Percentiles rank a stretch among this genome's conserved stretches.
These are phyloP conservation scores for Sialia sialis DNA, from an alignment of 2,113 vertebrate genomes.

Conservation along the genomic window DNA sequence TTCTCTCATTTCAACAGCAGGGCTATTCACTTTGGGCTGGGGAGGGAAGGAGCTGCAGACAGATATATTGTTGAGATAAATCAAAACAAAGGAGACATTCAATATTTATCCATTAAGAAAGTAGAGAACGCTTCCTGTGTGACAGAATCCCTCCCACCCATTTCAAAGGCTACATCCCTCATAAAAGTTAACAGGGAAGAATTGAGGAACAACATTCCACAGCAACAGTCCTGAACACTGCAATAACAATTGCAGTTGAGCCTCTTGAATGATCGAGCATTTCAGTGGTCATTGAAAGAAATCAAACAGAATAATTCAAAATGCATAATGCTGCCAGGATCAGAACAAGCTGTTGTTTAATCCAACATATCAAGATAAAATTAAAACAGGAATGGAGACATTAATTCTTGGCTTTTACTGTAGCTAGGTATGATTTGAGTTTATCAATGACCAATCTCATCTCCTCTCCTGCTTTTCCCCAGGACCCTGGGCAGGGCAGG, in stretches of 20 bases:
- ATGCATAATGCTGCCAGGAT: not conserved
- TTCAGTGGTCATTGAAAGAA: not conserved
- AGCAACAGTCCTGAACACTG: not conserved
- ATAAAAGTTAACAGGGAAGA: not conserved
- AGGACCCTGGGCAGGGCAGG: not conserved
- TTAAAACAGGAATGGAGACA: not conserved
- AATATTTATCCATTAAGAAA: not conserved
- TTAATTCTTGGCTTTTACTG: not conserved
- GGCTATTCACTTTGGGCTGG: not conserved
- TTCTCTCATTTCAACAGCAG: conserved; percentile 28
- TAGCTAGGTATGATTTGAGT: not conserved
- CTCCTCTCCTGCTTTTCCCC: not conserved
- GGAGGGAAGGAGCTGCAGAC: not conserved
- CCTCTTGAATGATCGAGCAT: not conserved
- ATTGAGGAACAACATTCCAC: not conserved
- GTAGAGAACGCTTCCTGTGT: not conserved
- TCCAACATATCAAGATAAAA: not conserved
- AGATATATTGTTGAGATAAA: not conserved
- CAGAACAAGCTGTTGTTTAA: not conserved
- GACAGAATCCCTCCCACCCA: not conserved
- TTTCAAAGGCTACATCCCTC: not conserved
- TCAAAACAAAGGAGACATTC: not conserved
- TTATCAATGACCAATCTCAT: not conserved
- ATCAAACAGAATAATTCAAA: not conserved
- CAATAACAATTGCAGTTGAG: not conserved